Conservation (phyloP, 2,797 vertebrate genomes). For the Trematomus bernacchii region DNA sequence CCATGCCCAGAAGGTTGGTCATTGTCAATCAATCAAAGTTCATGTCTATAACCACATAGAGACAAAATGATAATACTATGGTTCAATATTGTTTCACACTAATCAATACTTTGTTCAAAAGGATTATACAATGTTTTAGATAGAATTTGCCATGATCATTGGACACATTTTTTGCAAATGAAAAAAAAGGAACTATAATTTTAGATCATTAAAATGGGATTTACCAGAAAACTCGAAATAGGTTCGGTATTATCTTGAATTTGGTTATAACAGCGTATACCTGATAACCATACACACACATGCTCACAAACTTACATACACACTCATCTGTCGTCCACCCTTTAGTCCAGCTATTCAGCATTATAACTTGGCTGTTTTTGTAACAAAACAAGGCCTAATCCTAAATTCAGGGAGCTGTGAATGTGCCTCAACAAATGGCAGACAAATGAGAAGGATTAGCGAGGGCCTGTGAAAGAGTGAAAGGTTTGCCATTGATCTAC, state of each 20-base stretch:
- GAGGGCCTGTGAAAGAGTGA: conserved; percentile 83
- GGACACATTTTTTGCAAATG: background rate
- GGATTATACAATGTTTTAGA: background rate
- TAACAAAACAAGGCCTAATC: conserved; percentile 89
- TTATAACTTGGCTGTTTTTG: conserved; percentile 86
- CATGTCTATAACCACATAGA: background rate
- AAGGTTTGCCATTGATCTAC: conserved; percentile 87
- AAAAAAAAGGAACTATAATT: background rate
- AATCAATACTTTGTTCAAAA: background rate
- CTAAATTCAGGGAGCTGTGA: conserved; percentile 86
- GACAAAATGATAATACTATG: background rate
- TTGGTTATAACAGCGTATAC: conserved; percentile 48
- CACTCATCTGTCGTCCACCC: conserved; percentile 68
- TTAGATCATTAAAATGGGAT: conserved; percentile 8
- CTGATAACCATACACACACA: conserved; percentile 54
- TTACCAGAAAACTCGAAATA: background rate
- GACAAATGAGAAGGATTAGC: conserved; percentile 88
- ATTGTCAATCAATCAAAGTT: background rate
- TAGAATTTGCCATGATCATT: background rate
- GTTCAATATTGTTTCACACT: background rate
- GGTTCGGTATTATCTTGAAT: conserved; percentile 36
- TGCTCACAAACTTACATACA: conserved; percentile 56
- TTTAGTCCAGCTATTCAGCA: conserved; percentile 80
- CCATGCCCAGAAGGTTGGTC: background rate
- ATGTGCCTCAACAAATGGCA: conserved; percentile 87